phyloP scores from a whole-genome alignment of 2,888 invertebrate genomes.

The Idaea straminata region DNA sequence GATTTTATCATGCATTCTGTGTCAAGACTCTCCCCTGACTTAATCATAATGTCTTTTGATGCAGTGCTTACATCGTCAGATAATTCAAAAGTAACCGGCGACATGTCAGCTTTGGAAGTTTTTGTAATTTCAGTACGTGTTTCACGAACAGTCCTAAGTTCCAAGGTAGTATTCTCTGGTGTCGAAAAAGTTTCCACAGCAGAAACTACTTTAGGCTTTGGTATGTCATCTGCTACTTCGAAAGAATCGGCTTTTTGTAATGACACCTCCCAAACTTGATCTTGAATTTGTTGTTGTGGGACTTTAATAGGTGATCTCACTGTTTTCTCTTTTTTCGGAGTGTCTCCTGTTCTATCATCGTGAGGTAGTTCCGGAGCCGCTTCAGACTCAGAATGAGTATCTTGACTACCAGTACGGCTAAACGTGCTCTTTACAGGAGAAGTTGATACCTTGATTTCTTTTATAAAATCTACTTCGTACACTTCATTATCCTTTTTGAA shows the following conservation, averaged over 20 bases:
- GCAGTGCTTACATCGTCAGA: slow-evolving; percentile 66
- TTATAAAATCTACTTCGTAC: slow-evolving; percentile 76
- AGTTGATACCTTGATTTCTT: slow-evolving; percentile 76
- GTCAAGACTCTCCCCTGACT: slow-evolving; percentile 75
- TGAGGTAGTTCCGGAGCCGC: slow-evolving; percentile 74
- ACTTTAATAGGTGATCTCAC: slow-evolving; percentile 67
- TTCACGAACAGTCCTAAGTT: slow-evolving; percentile 49
- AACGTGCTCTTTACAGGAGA: slow-evolving; percentile 74
- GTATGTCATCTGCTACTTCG: slow-evolving; percentile 56
- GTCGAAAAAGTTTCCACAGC: slow-evolving; percentile 41
- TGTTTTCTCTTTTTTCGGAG: slow-evolving; percentile 62
- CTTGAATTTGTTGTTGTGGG: slow-evolving; percentile 68
- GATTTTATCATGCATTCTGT: slow-evolving; percentile 77
- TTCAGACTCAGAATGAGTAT: slow-evolving; percentile 80
- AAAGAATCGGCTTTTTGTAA: slow-evolving; percentile 64
- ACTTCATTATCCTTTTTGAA: slow-evolving; percentile 75
- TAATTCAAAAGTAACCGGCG: slow-evolving; percentile 61
- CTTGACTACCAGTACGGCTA: slow-evolving; percentile 78
- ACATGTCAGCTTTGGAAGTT: slow-evolving; percentile 61
- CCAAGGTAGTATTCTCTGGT: slow-evolving; percentile 48
- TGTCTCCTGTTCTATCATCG: slow-evolving; percentile 63
- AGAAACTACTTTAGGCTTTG: slow-evolving; percentile 40
- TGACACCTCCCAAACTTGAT: slow-evolving; percentile 72
- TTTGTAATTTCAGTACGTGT: slow-evolving; percentile 49
- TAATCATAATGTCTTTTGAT: slow-evolving; percentile 74